phyloP scores from a whole-genome alignment of 2,797 vertebrate genomes.

The Clarias platycephalus region DNA sequence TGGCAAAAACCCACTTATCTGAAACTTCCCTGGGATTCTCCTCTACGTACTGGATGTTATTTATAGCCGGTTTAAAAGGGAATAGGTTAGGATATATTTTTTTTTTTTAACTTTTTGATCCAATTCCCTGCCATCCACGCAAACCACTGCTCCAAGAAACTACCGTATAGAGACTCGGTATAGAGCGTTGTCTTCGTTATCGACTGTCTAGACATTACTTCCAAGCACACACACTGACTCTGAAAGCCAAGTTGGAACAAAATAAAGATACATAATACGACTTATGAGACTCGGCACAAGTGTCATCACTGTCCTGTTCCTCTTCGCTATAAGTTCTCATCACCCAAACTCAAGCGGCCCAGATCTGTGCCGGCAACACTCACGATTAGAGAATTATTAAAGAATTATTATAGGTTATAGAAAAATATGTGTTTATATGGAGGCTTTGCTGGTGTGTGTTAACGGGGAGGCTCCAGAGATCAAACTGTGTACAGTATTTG shows the following conservation, averaged over 20 bases:
- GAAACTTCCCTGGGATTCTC: neutral
- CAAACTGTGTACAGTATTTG: no score
- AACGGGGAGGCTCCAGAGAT: no score
- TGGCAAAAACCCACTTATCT: neutral
- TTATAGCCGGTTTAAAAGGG: neutral
- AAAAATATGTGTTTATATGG: no score
- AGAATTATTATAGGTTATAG: no score
- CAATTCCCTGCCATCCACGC: neutral
- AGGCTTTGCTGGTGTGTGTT: no score
- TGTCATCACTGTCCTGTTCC: neutral
- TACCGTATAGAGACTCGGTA: no score
- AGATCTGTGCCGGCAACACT: no score
- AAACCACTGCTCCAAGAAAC: neutral
- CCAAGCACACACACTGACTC: neutral
- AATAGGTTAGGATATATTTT: neutral
- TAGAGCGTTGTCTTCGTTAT: neutral
- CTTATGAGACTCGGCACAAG: neutral
- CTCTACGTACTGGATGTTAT: neutral
- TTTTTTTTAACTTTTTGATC: neutral
- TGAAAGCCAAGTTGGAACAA: neutral
- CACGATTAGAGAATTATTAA: no score
- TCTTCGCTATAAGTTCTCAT: neutral
- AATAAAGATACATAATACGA: neutral
- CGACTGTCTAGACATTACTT: neutral
- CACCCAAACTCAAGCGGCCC: neutral